Base-by-base conservation (phyloP, 2,888 invertebrate genomes). In the Nematopogon swammerdamellus region DNA sequence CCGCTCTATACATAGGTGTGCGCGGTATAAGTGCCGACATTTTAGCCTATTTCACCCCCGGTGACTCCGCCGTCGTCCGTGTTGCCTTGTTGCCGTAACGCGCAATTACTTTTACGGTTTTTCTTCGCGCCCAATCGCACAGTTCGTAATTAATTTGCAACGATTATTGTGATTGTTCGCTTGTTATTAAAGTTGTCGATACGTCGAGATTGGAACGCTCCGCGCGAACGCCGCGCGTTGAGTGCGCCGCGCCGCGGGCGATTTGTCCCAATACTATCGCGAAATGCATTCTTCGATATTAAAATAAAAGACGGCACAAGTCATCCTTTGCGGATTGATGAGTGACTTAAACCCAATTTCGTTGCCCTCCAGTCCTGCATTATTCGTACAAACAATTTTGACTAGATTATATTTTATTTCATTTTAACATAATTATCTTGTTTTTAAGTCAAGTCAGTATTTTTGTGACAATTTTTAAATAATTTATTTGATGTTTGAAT, bases 121-220 rank as follows among this genome's bases (percentile, higher is more conserved):
- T 72, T 65, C 68, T 67, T 65, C 64, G 63, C 64, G 65, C 65
- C 64, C 60, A 56, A n/a, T 25, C 64, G 64, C 63, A 63, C 61
- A 65, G 62, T 61, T 60, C 63, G 62, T 68, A 72, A 72, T 73
- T 73, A 73, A 75, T 73, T 72, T 69, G 65, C 65, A 61, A 62
- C 70, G 67, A 72, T 74, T 73, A 72, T 71, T 67, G 68, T 72
- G 67, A 64, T 59, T 68, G 65, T 64, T 68, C 60, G 71, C 70
- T 71, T 72, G 72, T 74, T 75, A 72, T 75, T 71, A 72, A 72
- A 72, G 67, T 70, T 74, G 75, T 72, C 69, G 73, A 73, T 76
- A 74, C 75, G 72, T 75, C 71, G 70, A 74, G 72, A 70, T 67
- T n/a, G 70, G 64, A 70, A 75, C 74, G 74, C 63, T 71, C 62